These are phyloP conservation scores for Apantesis nais DNA, from an alignment of 2,888 invertebrate genomes.

Conservation along the genomic window DNA sequence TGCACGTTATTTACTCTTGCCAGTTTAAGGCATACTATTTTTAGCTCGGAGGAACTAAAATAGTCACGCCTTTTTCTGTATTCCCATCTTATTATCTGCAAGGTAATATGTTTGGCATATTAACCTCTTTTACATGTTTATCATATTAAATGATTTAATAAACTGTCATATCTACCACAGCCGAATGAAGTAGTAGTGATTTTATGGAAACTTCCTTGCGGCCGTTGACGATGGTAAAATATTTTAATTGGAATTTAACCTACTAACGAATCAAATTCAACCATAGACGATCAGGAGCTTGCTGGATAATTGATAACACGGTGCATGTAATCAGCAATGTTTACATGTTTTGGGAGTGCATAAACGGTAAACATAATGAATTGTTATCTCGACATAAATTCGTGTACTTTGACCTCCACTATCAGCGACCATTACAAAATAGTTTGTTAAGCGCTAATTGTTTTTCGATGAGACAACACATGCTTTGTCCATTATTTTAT, in stretches of 20 bases:
- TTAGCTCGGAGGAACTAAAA: constrained; percentile 45
- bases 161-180: neutral
- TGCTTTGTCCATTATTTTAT: constrained; percentile 50
- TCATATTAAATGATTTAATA: neutral
- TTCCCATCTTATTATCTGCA: constrained; percentile 24
- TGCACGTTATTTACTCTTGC: constrained; percentile 40
- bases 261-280: neutral
- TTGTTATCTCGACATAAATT: constrained; percentile 61
- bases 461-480: constrained; percentile 57
- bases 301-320: neutral
- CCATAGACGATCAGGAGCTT: neutral
- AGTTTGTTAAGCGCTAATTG: constrained; percentile 56
- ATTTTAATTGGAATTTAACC: neutral
- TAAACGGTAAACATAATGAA: constrained; percentile 40
- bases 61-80: constrained; percentile 24
- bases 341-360: constrained; percentile 50
- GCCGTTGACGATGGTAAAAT: neutral
- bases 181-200: neutral
- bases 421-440: constrained; percentile 53
- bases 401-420: constrained; percentile 65
- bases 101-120: constrained; percentile 8
- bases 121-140: neutral
- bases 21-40: constrained; percentile 55
- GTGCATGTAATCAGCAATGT: constrained; percentile 3
- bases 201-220: neutral